These are phyloP conservation scores for Scolopax rusticola DNA, from an alignment of 2,797 vertebrate species.

Conservation along the genomic window DNA sequence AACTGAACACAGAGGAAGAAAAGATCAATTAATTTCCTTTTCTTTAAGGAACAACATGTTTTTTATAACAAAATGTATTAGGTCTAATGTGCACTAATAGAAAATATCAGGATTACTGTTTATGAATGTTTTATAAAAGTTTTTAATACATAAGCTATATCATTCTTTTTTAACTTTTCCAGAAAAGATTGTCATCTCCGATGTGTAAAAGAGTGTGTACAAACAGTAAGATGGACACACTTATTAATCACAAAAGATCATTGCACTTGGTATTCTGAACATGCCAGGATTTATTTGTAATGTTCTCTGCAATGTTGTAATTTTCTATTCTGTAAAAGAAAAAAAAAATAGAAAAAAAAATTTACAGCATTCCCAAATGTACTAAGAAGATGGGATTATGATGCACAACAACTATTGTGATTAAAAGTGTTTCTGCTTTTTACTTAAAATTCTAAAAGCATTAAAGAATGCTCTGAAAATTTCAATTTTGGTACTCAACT, in stretches of 20 bases:
- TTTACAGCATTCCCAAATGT: background rate
- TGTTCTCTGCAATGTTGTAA: background rate
- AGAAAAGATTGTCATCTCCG: background rate
- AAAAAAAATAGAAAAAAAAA: background rate
- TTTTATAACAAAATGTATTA: background rate
- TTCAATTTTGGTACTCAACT: background rate
- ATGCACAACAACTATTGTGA: background rate
- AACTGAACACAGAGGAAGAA: background rate
- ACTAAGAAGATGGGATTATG: background rate
- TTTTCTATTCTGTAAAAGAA: background rate
- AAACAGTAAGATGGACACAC: background rate
- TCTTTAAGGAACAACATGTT: background rate
- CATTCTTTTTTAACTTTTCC: background rate
- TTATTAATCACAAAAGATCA: background rate
- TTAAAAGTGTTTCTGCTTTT: background rate
- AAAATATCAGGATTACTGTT: background rate
- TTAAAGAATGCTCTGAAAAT: background rate
- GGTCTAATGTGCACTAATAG: background rate
- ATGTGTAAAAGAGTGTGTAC: background rate
- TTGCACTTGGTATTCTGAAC: background rate
- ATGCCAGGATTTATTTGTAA: background rate
- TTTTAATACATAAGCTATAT: background rate
- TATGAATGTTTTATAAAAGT: background rate
- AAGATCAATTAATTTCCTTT: background rate
- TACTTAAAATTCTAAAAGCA: background rate